Percentiles rank a stretch among this genome's conserved stretches.
These are phyloP conservation scores for Leptonema lineaticorne DNA, from an alignment of 1,140 invertebrate species.

Conservation along the genomic window DNA sequence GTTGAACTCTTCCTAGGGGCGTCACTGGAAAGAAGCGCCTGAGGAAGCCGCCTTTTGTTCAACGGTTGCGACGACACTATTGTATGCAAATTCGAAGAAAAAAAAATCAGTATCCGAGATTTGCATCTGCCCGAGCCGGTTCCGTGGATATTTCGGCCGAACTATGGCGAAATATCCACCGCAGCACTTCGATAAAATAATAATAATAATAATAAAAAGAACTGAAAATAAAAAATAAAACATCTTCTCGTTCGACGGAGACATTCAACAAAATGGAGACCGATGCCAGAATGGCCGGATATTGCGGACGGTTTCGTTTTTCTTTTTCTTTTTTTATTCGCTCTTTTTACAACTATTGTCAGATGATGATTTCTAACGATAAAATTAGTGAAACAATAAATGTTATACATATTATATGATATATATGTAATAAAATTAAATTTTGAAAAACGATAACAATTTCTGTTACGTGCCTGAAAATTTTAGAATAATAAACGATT, in stretches of 20 bases:
- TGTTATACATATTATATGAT: no score
- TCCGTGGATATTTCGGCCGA: slow-evolving; percentile 29
- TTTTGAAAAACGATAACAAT: no score
- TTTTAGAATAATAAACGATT: no score
- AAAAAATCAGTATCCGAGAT: no score
- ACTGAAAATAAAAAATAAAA: background rate
- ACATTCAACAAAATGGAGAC: background rate
- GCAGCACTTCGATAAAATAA: background rate
- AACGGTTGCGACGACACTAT: slow-evolving; percentile 13
- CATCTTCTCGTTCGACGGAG: background rate
- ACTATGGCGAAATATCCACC: slow-evolving; percentile 19
- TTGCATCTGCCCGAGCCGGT: slow-evolving; percentile 25
- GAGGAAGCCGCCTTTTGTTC: slow-evolving; percentile 33
- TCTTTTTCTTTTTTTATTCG: no score
- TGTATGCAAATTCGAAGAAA: slow-evolving; percentile 29
- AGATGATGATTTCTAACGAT: no score
- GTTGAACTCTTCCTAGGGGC: no score
- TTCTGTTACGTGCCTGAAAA: no score
- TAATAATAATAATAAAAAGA: background rate
- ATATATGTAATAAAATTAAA: no score
- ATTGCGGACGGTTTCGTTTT: no score
- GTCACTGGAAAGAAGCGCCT: slow-evolving; percentile 12
- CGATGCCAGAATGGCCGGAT: slow-evolving; percentile 3
- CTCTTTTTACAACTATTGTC: no score
- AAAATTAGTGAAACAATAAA: no score